phyloP scores from a whole-genome alignment of 2,113 vertebrate species.

The Melanotaenia duboulayi region DNA sequence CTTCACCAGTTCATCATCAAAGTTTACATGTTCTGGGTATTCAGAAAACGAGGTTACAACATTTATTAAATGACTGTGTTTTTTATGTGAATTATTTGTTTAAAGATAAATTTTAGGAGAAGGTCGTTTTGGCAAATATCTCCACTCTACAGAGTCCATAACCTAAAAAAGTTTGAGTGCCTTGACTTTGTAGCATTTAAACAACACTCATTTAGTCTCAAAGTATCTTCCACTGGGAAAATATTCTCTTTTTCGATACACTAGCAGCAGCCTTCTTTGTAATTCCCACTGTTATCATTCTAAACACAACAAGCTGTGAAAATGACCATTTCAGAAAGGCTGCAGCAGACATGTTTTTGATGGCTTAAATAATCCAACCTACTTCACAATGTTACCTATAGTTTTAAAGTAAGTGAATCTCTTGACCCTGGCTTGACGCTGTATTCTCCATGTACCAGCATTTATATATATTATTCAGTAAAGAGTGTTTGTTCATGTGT shows the following conservation, averaged over 20 bases:
- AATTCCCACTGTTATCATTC: not conserved
- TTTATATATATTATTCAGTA: not conserved
- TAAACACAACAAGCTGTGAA: conserved; percentile 7
- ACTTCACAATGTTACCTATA: too few species aligned
- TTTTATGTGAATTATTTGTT: not conserved
- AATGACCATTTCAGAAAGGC: not conserved
- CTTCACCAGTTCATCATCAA: conserved; percentile 2
- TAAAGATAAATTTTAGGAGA: not conserved
- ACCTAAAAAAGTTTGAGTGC: not conserved
- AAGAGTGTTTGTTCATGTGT: not conserved
- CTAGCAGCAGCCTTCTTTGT: not conserved
- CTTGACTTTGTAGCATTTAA: not conserved
- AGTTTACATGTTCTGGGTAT: not conserved
- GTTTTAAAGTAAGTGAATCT: too few species aligned
- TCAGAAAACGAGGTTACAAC: too few species aligned
- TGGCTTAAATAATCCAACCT: not conserved
- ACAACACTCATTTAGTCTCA: not conserved
- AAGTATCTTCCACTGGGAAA: too few species aligned
- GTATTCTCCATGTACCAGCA: not conserved
- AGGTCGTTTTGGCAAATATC: not conserved
- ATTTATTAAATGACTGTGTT: too few species aligned
- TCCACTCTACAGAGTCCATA: not conserved
- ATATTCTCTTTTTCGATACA: not conserved
- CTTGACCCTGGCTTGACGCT: too few species aligned
- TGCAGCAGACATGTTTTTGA: not conserved